These are phyloP conservation scores for Schrankia costaestrigalis DNA, from an alignment of 2,888 invertebrate species.

Conservation along the genomic window DNA sequence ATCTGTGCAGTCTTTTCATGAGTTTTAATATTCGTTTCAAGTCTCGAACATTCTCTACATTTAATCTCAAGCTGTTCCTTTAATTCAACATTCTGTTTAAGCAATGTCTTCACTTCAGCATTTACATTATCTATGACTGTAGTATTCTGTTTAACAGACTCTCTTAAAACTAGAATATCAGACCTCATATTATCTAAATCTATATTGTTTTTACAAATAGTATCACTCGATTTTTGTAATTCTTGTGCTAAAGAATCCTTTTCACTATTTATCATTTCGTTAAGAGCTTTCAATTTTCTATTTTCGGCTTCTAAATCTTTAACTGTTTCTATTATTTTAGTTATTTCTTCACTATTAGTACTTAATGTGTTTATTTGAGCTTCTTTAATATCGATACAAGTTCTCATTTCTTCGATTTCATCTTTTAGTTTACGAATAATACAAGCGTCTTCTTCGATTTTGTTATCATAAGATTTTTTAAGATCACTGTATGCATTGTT, in stretches of 20 bases:
- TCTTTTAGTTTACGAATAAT: too few relatives aligned
- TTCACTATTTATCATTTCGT: constrained; percentile 52
- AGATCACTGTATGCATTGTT: constrained; percentile 41
- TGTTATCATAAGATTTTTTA: constrained; percentile 39
- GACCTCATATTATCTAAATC: constrained; percentile 59
- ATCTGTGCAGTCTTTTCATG: constrained; percentile 68
- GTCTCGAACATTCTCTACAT: constrained; percentile 43
- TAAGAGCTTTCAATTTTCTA: constrained; percentile 44
- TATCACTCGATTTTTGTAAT: constrained; percentile 55
- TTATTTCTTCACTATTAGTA: constrained; percentile 30
- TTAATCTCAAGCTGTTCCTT: constrained; percentile 60
- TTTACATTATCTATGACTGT: constrained; percentile 53
- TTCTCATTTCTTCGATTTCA: constrained; percentile 40
- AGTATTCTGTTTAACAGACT: constrained; percentile 53
- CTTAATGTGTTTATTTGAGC: constrained; percentile 6
- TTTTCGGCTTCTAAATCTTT: constrained; percentile 42
- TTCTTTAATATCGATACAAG: constrained; percentile 31
- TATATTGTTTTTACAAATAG: constrained; percentile 50
- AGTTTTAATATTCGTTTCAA: constrained; percentile 66
- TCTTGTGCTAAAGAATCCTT: constrained; percentile 49
- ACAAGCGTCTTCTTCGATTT: constrained; percentile 51
- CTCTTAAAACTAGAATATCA: constrained; percentile 55
- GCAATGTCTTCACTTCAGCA: constrained; percentile 50
- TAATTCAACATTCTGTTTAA: constrained; percentile 49
- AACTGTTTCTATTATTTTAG: constrained; percentile 38